Conservation (phyloP, 2,113 vertebrate species). For the Junco hyemalis region DNA sequence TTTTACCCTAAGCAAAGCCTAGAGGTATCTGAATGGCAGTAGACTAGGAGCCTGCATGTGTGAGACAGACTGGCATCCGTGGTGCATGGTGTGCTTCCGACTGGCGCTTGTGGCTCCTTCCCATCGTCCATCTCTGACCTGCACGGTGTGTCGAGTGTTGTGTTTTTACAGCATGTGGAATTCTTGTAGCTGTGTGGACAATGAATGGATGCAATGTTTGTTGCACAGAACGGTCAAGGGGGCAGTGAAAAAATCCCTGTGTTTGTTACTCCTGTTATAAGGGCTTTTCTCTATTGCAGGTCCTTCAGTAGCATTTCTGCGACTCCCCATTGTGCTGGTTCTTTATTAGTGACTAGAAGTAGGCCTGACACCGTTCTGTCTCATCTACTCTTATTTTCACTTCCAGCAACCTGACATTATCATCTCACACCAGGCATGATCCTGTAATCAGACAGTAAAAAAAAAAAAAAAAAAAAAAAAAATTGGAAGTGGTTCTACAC, state of each 20-base stretch:
- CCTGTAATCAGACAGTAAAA: not conserved
- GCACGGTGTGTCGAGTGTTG: constrained; percentile 62
- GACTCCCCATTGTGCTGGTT: constrained; percentile 6
- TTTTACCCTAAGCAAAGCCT: constrained; percentile 45
- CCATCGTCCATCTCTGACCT: constrained; percentile 31
- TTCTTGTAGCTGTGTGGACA: constrained; percentile 41
- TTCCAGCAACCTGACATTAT: constrained; percentile 19
- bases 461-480: not conserved
- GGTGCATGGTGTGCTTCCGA: constrained; percentile 68
- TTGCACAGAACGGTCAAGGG: constrained; percentile 28
- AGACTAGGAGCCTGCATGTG: constrained; percentile 66
- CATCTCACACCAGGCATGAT: constrained; percentile 31
- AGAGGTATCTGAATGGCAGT: constrained; percentile 49
- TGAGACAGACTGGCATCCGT: constrained; percentile 40
- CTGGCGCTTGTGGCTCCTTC: constrained; percentile 31
- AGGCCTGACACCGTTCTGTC: not conserved
- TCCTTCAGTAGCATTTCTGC: constrained; percentile 36
- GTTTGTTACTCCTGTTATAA: constrained; percentile 26
- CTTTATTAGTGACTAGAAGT: constrained; percentile 34
- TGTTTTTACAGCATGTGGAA: constrained; percentile 68
- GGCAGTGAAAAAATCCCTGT: constrained; percentile 23
- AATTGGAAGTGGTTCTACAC: not conserved
- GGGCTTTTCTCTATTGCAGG: constrained; percentile 58
- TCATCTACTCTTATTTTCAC: constrained; percentile 28
- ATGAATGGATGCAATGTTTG: constrained; percentile 27